Conservation (phyloP, 2,113 vertebrate genomes). For the Upupa epops region DNA sequence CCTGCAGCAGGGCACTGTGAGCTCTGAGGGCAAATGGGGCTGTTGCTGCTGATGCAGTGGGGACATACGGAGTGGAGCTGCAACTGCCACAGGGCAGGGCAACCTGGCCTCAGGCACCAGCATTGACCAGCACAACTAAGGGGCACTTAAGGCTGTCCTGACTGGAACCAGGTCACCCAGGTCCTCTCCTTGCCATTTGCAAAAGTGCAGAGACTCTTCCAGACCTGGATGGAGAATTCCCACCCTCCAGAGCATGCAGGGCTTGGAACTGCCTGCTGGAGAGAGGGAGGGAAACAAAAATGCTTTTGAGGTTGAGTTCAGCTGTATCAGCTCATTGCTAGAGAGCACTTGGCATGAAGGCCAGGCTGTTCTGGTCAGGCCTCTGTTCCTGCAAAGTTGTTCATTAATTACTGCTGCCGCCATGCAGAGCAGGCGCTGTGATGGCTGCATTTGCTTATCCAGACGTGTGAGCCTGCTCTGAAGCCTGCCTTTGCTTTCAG, state of each 20-base stretch:
- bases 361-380: not conserved
- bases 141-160: accelerated
- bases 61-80: accelerated
- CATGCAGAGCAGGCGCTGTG: not conserved
- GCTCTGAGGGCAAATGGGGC: not conserved
- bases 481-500: not conserved
- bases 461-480: not conserved
- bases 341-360: not conserved
- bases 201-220: not conserved
- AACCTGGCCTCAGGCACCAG: accelerated
- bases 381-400: accelerated
- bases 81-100: not conserved
- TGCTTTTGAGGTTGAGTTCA: not conserved
- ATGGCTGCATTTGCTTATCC: not conserved
- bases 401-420: not conserved
- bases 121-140: accelerated
- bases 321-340: not conserved
- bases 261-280: not conserved
- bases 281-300: not conserved
- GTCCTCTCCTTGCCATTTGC: not conserved
- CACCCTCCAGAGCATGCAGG: not conserved
- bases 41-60: accelerated
- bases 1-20: not conserved
- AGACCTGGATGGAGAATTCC: not conserved
- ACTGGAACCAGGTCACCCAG: not conserved